phyloP scores from a whole-genome alignment of 2,797 vertebrate genomes.

The Champsocephalus gunnari region DNA sequence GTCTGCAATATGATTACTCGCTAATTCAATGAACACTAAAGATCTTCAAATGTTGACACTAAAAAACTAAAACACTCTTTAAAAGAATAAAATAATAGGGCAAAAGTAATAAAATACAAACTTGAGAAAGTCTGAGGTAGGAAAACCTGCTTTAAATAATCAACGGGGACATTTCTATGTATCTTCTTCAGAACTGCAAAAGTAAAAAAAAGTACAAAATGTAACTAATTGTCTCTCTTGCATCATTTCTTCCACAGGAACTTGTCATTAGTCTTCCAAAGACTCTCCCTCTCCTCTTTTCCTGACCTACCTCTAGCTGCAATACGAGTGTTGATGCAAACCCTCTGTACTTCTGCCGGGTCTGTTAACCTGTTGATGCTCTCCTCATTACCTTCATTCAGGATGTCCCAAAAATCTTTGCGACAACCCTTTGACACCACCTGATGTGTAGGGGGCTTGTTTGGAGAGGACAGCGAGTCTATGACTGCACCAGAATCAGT shows the following conservation, averaged over 20 bases:
- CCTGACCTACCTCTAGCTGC: slow-evolving; percentile 60
- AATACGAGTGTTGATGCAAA: slow-evolving; percentile 83
- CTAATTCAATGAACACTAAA: background rate
- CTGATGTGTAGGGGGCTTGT: background rate
- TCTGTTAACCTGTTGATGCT: slow-evolving; percentile 90
- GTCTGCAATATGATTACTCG: background rate
- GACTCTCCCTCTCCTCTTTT: slow-evolving; percentile 70
- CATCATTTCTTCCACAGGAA: slow-evolving; percentile 92
- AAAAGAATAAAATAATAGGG: background rate
- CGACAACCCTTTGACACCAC: slow-evolving; percentile 78
- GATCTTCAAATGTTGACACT: background rate
- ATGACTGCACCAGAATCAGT: background rate
- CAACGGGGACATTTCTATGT: too few species aligned
- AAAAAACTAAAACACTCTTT: background rate
- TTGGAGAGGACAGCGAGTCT: background rate
- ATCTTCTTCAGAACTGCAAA: background rate
- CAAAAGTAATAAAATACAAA: slow-evolving; percentile 5
- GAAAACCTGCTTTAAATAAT: background rate
- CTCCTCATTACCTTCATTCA: slow-evolving; percentile 92
- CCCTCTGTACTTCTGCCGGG: slow-evolving; percentile 87
- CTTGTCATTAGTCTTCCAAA: slow-evolving; percentile 95
- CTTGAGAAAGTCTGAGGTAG: background rate
- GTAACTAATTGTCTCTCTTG: background rate
- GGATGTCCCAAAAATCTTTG: slow-evolving; percentile 97
- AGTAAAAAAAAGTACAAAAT: background rate